Evolutionary conservation across 2,888 invertebrate species (phyloP).

Genomic region (Allolobophora icterica): DNA sequence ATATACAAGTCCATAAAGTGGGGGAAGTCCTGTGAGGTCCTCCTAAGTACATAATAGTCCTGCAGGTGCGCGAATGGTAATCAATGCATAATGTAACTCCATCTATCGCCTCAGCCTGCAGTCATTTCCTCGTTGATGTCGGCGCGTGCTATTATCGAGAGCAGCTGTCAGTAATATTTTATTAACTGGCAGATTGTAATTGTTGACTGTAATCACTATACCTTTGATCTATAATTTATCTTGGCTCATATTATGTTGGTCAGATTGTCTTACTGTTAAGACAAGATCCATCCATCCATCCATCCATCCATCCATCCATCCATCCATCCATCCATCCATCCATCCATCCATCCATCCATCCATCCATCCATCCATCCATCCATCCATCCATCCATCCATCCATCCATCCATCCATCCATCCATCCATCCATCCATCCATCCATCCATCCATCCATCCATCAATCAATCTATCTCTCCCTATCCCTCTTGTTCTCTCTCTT

Average conservation of each 20-base stretch:
- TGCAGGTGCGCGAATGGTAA: too few species aligned
- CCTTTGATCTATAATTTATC: background rate
- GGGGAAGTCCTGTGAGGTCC: too few species aligned
- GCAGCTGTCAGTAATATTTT: background rate
- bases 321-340: too few species aligned
- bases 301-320: too few species aligned
- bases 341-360: background rate
- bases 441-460: background rate
- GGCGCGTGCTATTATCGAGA: background rate
- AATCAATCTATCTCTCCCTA: background rate
- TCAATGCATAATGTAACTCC: background rate
- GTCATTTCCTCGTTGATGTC: background rate
- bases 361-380: background rate
- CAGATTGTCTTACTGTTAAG: background rate
- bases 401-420: too few species aligned
- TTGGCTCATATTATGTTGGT: background rate
- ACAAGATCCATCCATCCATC: too few species aligned
- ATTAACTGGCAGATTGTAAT: conserved; percentile 2
- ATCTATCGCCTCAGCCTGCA: background rate
- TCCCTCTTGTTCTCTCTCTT: too few species aligned
- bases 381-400: too few species aligned
- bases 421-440: background rate
- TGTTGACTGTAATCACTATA: background rate
- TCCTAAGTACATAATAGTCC: too few species aligned
- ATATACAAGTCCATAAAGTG: too few species aligned